Evolutionary conservation across 2,113 vertebrate genomes (phyloP), one percentile per base, ranked within the genome.

Genomic region (Fulmarus glacialis): DNA sequence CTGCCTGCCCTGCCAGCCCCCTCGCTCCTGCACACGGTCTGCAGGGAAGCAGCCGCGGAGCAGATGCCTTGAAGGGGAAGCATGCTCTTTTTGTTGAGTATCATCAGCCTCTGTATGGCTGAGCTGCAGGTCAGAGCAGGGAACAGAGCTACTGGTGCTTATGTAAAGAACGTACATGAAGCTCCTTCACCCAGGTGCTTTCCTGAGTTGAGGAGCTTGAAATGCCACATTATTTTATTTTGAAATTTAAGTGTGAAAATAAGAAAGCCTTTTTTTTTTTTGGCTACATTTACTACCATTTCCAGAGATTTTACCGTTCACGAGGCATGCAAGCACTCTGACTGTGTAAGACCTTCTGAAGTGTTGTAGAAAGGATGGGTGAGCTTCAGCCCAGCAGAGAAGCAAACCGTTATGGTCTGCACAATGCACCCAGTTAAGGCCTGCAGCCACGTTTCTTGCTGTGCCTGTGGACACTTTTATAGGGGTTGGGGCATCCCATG

Each of bases 181-280:
- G 47, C 45, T 82, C 63, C 78, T 71, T 87, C 71, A 73, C 29
- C 8, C 32, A 15, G 11, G n/a, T 43, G 21, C 81, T 81, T 53
- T 62, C 74, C 70, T 29, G 60, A 88, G 16, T 10, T 20, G 32
- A 64, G 77, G 38, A 89, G 21, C 64, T 70, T 32, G 64, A 85
- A 93, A 82, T 34, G 18, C 15, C 80, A 29, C 2, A 0, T 16
- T 3, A 2, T 50, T 94, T 75, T 87, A 59, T 70, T 94, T 89
- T 50, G 30, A 89, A 84, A 90, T 82, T 60, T 47, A 62, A 86
- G 11, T 42, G 38, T 53, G 67, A 90, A 95, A 96, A 84, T 45
- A 68, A 87, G 43, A 43, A 59, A n/a, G 4, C 9, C 6, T 12
- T 23, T 74, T 30, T 36, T 26, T 78, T 78, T 36, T 34, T 72